These are phyloP conservation scores for Adelognathus sp. DNA, from an alignment of 2,888 invertebrate species.

Conservation along the genomic window DNA sequence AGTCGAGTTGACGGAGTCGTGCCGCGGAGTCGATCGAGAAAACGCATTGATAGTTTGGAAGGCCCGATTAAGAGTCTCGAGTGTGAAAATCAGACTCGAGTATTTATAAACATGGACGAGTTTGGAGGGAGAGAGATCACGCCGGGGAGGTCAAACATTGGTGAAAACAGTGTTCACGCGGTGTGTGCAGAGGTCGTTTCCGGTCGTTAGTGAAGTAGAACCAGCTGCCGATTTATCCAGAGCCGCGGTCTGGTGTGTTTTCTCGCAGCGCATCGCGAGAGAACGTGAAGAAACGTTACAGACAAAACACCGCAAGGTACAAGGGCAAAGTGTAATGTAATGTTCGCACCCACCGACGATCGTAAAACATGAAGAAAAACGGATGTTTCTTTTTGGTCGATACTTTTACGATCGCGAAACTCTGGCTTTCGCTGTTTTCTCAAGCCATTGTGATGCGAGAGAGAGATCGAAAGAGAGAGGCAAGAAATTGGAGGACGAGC, in stretches of 20 bases:
- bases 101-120: slow-evolving; percentile 30
- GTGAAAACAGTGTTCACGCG: background rate
- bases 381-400: slow-evolving; percentile 33
- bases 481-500: background rate
- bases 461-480: background rate
- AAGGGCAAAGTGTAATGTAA: slow-evolving; percentile 41
- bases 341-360: slow-evolving; percentile 27
- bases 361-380: slow-evolving; percentile 34
- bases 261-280: background rate
- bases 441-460: background rate
- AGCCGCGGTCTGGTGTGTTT: slow-evolving; percentile 9
- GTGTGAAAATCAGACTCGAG: slow-evolving; percentile 18
- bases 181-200: slow-evolving; percentile 12
- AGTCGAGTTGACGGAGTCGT: too few species aligned
- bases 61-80: background rate
- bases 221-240: slow-evolving; percentile 44
- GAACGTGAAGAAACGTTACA: background rate
- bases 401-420: slow-evolving; percentile 46
- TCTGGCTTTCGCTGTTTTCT: slow-evolving; percentile 11
- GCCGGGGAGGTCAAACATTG: background rate
- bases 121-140: slow-evolving; percentile 15
- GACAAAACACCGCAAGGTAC: slow-evolving; percentile 7
- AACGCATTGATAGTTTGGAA: background rate
- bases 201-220: slow-evolving; percentile 31
- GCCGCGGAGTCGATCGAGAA: background rate